Evolutionary conservation across 2,888 invertebrate species (phyloP).

Genomic region (Baccha elongata): DNA sequence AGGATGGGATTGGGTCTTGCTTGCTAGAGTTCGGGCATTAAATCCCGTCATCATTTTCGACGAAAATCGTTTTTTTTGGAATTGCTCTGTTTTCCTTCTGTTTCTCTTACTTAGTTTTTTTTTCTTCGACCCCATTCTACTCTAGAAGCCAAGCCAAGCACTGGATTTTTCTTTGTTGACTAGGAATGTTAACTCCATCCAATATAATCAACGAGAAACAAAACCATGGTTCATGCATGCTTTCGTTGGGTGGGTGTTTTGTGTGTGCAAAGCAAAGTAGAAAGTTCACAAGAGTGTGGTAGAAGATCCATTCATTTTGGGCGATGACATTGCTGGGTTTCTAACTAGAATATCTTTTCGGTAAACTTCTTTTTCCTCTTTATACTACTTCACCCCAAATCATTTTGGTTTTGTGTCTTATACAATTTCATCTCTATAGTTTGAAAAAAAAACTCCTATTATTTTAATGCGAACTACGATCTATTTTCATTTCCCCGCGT

Average conservation of each 20-base stretch:
- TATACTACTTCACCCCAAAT: conserved; percentile 43
- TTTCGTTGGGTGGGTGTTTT: conserved; percentile 59
- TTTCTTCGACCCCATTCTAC: conserved; percentile 58
- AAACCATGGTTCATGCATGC: conserved; percentile 20
- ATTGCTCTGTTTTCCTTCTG: conserved; percentile 29
- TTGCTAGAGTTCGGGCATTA: conserved; percentile 40
- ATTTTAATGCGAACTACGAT: conserved; percentile 72
- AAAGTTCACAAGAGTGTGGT: conserved; percentile 63
- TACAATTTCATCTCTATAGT: conserved; percentile 11
- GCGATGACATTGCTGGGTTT: conserved; percentile 68
- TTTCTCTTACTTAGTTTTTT: conserved; percentile 41
- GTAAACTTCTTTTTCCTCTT: conserved; percentile 4
- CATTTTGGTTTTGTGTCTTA: conserved; percentile 21
- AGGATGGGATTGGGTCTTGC: conserved; percentile 24
- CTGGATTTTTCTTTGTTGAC: conserved; percentile 67
- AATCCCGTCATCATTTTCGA: conserved; percentile 66
- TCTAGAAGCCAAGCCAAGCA: conserved; percentile 19
- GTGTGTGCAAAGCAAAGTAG: conserved; percentile 51
- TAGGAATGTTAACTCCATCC: conserved; percentile 51
- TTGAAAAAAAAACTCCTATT: conserved; percentile 52
- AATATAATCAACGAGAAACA: conserved; percentile 26
- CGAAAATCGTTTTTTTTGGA: conserved; percentile 51
- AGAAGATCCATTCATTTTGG: conserved; percentile 55
- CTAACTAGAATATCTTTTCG: conserved; percentile 52
- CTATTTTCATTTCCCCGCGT: conserved; percentile 59